A percentile compares a stretch with the other conserved stretches of the same genome.
Conservation (phyloP, 2,797 vertebrate species). For the Coluber constrictor region DNA sequence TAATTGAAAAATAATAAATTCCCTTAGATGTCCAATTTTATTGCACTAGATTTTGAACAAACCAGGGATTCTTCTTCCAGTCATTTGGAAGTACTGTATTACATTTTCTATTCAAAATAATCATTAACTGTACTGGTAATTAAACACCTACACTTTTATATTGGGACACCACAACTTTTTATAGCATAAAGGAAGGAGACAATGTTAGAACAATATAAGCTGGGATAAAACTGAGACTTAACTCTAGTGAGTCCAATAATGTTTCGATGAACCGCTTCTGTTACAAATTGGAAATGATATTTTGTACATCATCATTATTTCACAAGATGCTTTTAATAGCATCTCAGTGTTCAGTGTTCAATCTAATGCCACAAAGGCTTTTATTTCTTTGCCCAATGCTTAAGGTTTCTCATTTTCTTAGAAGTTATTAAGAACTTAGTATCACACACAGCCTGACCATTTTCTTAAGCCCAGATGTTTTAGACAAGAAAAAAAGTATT, state of each 20-base stretch:
- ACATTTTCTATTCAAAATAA: constrained; percentile 32
- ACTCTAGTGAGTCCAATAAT: background rate
- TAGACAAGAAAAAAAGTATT: constrained; percentile 21
- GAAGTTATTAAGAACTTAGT: background rate
- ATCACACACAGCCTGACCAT: constrained; percentile 14
- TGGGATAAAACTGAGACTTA: background rate
- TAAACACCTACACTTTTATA: background rate
- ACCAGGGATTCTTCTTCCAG: constrained; percentile 22
- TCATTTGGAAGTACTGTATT: constrained; percentile 49
- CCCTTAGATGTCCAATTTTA: constrained; percentile 27
- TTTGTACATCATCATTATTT: background rate
- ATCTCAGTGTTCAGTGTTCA: background rate
- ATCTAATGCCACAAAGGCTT: background rate
- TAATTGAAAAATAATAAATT: constrained; percentile 43
- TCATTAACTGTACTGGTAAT: constrained; percentile 23
- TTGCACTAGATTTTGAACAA: constrained; percentile 1
- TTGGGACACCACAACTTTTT: background rate
- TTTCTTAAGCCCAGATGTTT: constrained; percentile 26
- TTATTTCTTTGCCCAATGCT: constrained; percentile 2
- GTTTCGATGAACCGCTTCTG: background rate
- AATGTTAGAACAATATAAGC: background rate
- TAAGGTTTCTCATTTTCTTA: constrained; percentile 1
- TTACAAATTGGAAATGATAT: background rate
- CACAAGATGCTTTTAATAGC: background rate
- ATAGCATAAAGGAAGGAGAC: background rate